Conservation (phyloP, 92 coral and sea anemone genomes). For the Parazoanthus atlanticus region DNA sequence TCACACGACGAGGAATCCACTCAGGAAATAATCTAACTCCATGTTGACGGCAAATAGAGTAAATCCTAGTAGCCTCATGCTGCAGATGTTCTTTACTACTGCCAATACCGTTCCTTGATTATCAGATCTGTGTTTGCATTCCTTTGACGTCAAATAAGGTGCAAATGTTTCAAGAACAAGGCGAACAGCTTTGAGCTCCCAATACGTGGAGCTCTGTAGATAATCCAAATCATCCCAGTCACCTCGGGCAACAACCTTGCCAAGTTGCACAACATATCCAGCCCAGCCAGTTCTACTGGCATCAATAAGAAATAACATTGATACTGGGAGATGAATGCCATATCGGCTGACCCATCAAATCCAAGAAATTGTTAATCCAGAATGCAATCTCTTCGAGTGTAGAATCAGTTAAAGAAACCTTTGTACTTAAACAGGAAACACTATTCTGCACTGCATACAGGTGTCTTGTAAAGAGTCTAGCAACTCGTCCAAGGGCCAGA, state of each 20-base stretch:
- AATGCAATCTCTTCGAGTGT: constrained; percentile 52
- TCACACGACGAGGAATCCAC: constrained; percentile 56
- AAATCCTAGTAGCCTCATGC: constrained; percentile 50
- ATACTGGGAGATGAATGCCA: constrained; percentile 61
- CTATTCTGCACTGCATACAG: constrained; percentile 55
- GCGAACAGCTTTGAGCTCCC: too few species aligned
- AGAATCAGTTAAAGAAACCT: constrained; percentile 34
- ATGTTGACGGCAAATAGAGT: constrained; percentile 44
- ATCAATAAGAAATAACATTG: constrained; percentile 58
- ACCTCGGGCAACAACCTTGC: constrained; percentile 34
- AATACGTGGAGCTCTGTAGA: constrained; percentile 37
- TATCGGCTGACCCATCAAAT: constrained; percentile 51
- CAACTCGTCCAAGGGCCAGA: constrained; percentile 65
- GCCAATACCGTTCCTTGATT: constrained; percentile 51
- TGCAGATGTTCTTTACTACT: constrained; percentile 55
- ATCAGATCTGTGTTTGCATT: constrained; percentile 69
- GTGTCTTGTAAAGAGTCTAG: constrained; percentile 57
- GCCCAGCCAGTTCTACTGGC: constrained; percentile 29
- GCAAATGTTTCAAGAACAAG: constrained; percentile 58
- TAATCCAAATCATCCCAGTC: constrained; percentile 29
- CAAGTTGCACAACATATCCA: constrained; percentile 28
- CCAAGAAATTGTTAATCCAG: constrained; percentile 56
- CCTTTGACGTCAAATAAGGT: constrained; percentile 44
- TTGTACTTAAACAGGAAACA: constrained; percentile 34
- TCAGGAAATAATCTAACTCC: constrained; percentile 55